A percentile compares a stretch with the other conserved stretches of the same genome.
phyloP scores from a whole-genome alignment of 2,113 vertebrate species.

The Hassar affinis region DNA sequence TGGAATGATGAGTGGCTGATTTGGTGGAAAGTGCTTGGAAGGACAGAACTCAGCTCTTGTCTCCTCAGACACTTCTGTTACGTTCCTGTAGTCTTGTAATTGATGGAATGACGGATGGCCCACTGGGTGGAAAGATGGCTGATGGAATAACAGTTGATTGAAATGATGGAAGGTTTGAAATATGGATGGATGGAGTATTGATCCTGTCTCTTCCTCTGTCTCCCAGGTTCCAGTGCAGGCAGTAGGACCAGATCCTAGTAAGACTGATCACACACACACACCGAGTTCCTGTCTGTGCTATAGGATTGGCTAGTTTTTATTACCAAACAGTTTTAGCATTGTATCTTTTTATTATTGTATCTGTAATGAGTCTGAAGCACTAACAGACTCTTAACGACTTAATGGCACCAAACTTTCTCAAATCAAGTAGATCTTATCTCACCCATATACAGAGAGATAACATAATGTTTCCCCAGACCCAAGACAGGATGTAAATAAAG shows the following conservation, averaged over 20 bases:
- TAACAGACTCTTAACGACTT: not conserved
- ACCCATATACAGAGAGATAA: no score
- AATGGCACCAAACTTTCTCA: no score
- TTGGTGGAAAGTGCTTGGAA: no score
- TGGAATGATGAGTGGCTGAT: no score
- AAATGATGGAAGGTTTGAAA: not conserved
- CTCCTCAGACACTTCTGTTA: not conserved
- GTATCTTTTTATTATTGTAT: not conserved
- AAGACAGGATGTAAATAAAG: no score
- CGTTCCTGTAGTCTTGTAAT: not conserved
- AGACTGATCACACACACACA: conserved; percentile 47
- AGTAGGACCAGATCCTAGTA: conserved; percentile 79
- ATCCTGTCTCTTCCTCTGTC: not conserved
- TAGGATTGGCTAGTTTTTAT: not conserved
- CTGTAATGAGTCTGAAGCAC: not conserved
- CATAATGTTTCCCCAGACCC: no score
- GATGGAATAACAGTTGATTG: not conserved
- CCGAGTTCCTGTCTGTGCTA: not conserved
- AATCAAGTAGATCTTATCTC: no score
- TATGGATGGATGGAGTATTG: not conserved
- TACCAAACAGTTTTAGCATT: not conserved
- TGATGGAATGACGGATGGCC: not conserved
- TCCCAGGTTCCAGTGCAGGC: conserved; percentile 79
- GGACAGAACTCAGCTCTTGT: no score
- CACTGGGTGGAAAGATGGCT: not conserved